A percentile compares a stretch with the other conserved stretches of the same genome.
Conservation (phyloP, 1,140 invertebrate species). For the Meloidogyne hapla region DNA sequence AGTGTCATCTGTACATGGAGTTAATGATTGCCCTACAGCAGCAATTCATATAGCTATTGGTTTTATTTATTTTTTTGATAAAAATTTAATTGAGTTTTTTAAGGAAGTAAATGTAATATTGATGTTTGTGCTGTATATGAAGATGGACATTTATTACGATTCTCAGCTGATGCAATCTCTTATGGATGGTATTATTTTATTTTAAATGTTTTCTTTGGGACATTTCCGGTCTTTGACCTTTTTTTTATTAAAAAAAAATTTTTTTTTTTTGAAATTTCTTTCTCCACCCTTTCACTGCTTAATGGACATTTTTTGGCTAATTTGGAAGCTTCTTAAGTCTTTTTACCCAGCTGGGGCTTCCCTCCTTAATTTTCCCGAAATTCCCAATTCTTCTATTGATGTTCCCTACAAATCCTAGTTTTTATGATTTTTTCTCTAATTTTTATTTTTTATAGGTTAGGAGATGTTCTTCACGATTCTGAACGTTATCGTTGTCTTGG, state of each 20-base stretch:
- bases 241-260: too few relatives aligned
- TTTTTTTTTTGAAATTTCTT: too few relatives aligned
- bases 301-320: too few relatives aligned
- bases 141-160: conserved; percentile 71
- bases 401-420: too few relatives aligned
- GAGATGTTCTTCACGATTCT: conserved; percentile 79
- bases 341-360: too few relatives aligned
- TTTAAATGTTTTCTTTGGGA: too few relatives aligned
- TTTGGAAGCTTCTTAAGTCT: too few relatives aligned
- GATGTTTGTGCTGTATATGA: conserved; percentile 79
- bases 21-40: conserved; percentile 77
- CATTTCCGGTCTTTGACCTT: too few relatives aligned
- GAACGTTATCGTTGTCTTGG: conserved; percentile 84
- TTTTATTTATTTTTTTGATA: conserved; percentile 43
- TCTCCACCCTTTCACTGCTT: too few relatives aligned
- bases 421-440: conserved; percentile 19
- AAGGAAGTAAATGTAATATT: conserved; percentile 66
- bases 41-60: conserved; percentile 79
- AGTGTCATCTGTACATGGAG: conserved; percentile 79
- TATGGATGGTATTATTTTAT: conserved; percentile 73
- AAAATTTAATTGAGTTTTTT: conserved; percentile 21
- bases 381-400: too few relatives aligned
- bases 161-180: conserved; percentile 78
- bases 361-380: too few relatives aligned
- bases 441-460: conserved; percentile 67